Evolutionary conservation across 2,797 vertebrate genomes (phyloP), one percentile per base, ranked within the genome.

Genomic region (Myotis myotis): DNA sequence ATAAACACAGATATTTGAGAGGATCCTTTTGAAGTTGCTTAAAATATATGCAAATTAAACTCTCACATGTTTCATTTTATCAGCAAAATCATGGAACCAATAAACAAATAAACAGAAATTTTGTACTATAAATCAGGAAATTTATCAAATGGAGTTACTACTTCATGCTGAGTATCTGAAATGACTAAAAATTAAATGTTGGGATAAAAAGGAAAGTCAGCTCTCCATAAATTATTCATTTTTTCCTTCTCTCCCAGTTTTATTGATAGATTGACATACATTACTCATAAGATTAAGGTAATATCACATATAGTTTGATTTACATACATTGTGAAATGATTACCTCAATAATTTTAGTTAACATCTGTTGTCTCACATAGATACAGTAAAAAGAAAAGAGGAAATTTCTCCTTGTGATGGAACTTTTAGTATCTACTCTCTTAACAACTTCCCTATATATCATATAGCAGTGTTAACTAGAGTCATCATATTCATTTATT

Each of bases 101-200:
- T 94, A 76, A 89, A 82, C 20, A 87, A 91, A 88, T 62, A 84
- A 74, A 68, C 8, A 87, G 22, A 94, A 91, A 81, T 4, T 47
- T 76, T 47, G 22, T 33, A 78, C 33, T 49, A 60, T 83, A 79
- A 87, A 75, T 96, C 44, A 80, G 57, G 15, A 75, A 91, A 75
- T 74, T 41, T 70, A 81, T 79, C 28, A 74, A 82, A 41, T 94
- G 16, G 41, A 72, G 41, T 55, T 30, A 57, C 17, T 83, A 44
- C 19, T 25, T 9, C 41, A 41, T 78, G 36, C 19, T 80, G 28
- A 74, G 38, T 89, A n/a, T 84, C 55, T 88, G 30, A 94, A 90
- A 53, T 85, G 87, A 86, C 23, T 88, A 68, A 92, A 95, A 91
- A 62, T 86, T 84, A 81, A 87, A 81, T 44, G 9, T 81, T 53